phyloP scores from a whole-genome alignment of 1,140 invertebrate genomes.

The Eupeodes corollae region DNA sequence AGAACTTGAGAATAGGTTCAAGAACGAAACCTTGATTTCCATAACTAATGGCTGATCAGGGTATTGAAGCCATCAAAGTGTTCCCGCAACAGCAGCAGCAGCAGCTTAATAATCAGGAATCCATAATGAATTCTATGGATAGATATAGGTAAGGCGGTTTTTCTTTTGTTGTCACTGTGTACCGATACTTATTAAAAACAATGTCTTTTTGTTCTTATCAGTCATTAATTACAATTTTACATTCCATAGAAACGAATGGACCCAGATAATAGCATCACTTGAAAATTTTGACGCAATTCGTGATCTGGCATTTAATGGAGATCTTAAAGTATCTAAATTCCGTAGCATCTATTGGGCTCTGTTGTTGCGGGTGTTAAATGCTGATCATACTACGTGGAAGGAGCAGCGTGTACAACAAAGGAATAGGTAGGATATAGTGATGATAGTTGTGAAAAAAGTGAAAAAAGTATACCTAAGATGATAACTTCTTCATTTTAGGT shows the following conservation, averaged over 20 bases:
- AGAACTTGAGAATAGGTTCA: too few species aligned
- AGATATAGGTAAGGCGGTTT: slow-evolving; percentile 15
- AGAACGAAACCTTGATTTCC: slow-evolving; percentile 1
- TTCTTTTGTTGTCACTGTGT: too few species aligned
- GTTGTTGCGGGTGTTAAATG: slow-evolving; percentile 34
- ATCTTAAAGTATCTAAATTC: slow-evolving; percentile 38
- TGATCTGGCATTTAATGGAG: slow-evolving; percentile 32
- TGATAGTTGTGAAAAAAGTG: neutral
- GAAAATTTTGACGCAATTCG: slow-evolving; percentile 22
- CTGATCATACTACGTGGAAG: slow-evolving; percentile 29
- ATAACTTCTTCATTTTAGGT: slow-evolving; percentile 11
- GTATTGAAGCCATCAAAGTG: slow-evolving; percentile 31
- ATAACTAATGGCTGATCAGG: slow-evolving; percentile 24
- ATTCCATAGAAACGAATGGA: slow-evolving; percentile 31
- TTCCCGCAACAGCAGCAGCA: slow-evolving; percentile 11
- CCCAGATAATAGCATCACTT: slow-evolving; percentile 13
- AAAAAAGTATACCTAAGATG: neutral
- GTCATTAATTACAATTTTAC: neutral
- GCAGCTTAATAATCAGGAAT: neutral
- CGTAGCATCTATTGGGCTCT: slow-evolving; percentile 39
- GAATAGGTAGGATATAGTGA: slow-evolving; percentile 8
- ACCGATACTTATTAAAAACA: neutral
- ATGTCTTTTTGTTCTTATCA: neutral
- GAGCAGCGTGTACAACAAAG: slow-evolving; percentile 24
- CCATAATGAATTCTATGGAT: slow-evolving; percentile 27